Base-by-base conservation (phyloP, 2,797 vertebrate genomes). In the Natrix natrix region DNA sequence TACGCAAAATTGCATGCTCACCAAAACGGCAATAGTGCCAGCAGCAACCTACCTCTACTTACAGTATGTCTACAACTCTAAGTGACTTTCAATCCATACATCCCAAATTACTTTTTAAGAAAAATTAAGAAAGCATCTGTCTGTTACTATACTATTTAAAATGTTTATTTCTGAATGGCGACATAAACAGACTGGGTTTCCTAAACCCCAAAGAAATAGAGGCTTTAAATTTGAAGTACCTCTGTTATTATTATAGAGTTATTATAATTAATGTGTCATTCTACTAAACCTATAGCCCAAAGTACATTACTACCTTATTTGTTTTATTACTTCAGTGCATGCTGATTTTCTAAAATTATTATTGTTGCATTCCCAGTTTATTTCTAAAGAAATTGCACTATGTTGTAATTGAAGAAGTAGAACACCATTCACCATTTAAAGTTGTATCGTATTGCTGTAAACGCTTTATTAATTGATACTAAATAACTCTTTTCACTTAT, bases 361-460 rank as follows among this genome's bases (percentile, higher is more conserved):
- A 78, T 93, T 86, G 52, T 28, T 94, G 13, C 86, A 91, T 66
- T 94, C 56, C 63, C 5, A 88, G 89, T 86, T 90, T 90, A 86
- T 87, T 69, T 95, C 17, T n/a, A 83, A 90, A n/a, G 32, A 93
- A 94, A 90, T 17, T 74, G n/a, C 83, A 63, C 90, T 94, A 22
- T 17, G 43, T 90, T 28, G 37, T 63, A 26, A 26, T 92, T 90
- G 66, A 74, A 6, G n/a, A 74, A 74, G 66, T 32, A 37, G 2
- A 74, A 74, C 1, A 8, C n/a, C 16, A 32, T 8, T n/a, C 16
- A 32, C 66, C 66, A 37, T 37, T 74, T 74, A 7, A 74, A 74
- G 14, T 74, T 32, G 7, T 16, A 37, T 74, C 66, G 37, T 74
- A 32, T 37, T 74, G 5, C 66, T 16, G 13, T 74, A 17, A n/a